Evolutionary conservation across 2,113 vertebrate genomes (phyloP).

Genomic region (Sinosuthora webbiana): DNA sequence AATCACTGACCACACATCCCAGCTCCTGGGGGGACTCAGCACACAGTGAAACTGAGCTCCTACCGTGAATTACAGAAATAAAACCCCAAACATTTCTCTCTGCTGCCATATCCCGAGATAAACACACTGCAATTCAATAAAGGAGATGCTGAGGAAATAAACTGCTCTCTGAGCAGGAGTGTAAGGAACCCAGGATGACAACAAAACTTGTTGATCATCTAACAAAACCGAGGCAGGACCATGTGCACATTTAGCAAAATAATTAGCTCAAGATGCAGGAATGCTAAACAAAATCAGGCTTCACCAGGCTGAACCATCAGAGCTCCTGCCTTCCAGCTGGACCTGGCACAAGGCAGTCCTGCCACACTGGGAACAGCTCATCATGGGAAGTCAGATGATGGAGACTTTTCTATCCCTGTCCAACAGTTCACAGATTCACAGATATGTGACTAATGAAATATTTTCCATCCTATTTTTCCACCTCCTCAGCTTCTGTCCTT

Average conservation of each 20-base stretch:
- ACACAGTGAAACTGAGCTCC: not conserved
- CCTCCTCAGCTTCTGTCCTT: not conserved
- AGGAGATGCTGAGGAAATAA: not conserved
- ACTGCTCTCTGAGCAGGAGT: rapidly evolving
- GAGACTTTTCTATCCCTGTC: not conserved
- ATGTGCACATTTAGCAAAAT: not conserved
- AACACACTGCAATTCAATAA: not conserved
- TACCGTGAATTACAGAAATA: not conserved
- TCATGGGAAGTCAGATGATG: not conserved
- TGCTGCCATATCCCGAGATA: not conserved
- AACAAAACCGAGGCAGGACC: not conserved
- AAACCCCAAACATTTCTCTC: not conserved
- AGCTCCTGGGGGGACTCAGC: not conserved
- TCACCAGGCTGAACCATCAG: not conserved
- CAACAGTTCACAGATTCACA: not conserved
- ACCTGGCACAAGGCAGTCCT: not conserved
- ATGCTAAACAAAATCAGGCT: not conserved
- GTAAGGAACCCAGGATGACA: not conserved
- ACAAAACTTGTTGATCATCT: not conserved
- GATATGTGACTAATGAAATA: not conserved
- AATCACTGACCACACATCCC: not conserved
- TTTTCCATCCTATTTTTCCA: not conserved
- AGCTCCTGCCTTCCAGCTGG: not conserved
- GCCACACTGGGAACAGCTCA: not conserved
- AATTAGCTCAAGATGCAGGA: not conserved